Base-by-base conservation (phyloP, 1,140 invertebrate species). In the Neodiprion fabricii region DNA sequence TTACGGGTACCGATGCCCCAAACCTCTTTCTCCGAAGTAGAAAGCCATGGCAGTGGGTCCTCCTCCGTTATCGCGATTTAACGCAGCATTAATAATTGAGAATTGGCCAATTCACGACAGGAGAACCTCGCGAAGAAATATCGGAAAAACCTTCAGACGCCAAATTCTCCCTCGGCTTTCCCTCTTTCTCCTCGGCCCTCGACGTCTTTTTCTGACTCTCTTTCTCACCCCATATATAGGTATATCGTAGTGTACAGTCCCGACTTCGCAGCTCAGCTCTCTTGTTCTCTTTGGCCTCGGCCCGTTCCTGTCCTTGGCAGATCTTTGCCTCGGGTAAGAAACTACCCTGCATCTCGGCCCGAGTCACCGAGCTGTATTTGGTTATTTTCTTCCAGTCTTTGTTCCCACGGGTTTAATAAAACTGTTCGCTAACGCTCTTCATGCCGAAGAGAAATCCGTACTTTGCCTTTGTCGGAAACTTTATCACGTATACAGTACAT, bases 371-470 rank as follows among this genome's bases (percentile, higher is more conserved):
- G 53, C 53, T 61, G 53, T 61, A 61, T 61, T 61, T 61, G 53
- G 53, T 61, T 61, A 61, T 61, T 61, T 61, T 61, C 53, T 61
- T 9, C 53, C 53, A 61, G 53, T 61, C 53, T 61, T 61, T 61
- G 53, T 61, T 61, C 53, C 53, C 53, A 61, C 53, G 53, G 53
- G 53, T 61, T 61, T 61, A 61, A 61, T 61, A 61, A 61, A 61
- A 61, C 11, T 61, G 53, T 61, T 61, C 53, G 53, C 53, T 61
- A 61, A 61, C 53, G 11, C 53, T 61, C 53, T 9, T 61, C 28
- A 40, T 40, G n/a, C 11, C 53, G 8, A 61, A 17, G n/a, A 61
- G 53, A 61, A 61, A 61, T 61, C 53, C 53, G 53, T 61, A 61
- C 7, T 61, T 61, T 61, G 9, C 53, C 53, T 61, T 61, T 61